Evolutionary conservation across 2,797 vertebrate genomes (phyloP).

Genomic region (Oceanodroma leucorhoa): DNA sequence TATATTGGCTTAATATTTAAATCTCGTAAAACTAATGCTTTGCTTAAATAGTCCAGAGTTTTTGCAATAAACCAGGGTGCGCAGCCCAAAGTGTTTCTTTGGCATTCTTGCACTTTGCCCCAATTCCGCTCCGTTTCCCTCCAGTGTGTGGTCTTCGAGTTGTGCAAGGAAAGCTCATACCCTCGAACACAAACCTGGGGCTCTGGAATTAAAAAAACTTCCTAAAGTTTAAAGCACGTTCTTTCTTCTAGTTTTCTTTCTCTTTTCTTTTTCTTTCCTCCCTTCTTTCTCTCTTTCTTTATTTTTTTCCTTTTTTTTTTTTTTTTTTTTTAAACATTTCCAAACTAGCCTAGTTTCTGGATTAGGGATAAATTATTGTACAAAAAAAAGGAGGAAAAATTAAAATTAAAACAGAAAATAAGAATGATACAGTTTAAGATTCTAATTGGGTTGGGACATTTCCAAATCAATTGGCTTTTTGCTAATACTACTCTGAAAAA

Average conservation of each 20-base stretch:
- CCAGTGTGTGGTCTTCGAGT: conserved; percentile 53
- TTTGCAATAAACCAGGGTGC: conserved; percentile 54
- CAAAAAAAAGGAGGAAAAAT: background rate
- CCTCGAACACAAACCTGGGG: conserved; percentile 6
- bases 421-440: background rate
- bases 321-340: background rate
- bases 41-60: conserved; percentile 47
- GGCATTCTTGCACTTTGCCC: conserved; percentile 70
- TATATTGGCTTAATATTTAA: conserved; percentile 61
- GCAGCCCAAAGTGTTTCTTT: conserved; percentile 43
- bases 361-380: background rate
- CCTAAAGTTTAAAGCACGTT: background rate
- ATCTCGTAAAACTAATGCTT: conserved; percentile 54
- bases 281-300: background rate
- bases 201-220: background rate
- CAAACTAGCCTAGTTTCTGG: background rate
- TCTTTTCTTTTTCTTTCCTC: background rate
- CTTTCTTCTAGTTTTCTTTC: background rate
- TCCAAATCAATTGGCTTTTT: conserved; percentile 16
- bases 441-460: background rate
- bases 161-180: conserved; percentile 11
- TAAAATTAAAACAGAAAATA: background rate
- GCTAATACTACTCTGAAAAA: background rate
- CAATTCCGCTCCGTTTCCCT: conserved; percentile 47
- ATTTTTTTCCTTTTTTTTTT: background rate